Base-by-base conservation (phyloP, 2,888 invertebrate species). In the Matsumyia berberina region DNA sequence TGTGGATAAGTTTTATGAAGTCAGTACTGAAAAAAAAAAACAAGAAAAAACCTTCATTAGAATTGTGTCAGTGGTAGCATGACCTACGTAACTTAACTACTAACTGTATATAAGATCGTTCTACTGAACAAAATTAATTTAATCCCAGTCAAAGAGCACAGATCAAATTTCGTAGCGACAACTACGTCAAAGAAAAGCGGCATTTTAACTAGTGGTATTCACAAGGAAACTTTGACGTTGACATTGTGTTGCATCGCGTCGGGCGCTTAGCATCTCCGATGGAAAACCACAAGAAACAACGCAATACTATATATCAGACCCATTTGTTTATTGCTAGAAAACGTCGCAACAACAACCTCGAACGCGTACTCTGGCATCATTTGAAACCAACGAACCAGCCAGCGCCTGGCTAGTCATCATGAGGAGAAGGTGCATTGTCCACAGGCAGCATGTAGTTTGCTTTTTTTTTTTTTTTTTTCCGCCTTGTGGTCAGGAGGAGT, bases 211-310 rank as follows among this genome's bases (percentile, higher is more conserved):
- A 57, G 55, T 60, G 51, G 46, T 6, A 17, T n/a, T 62, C 17
- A 19, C 39, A 62, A 62, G 57, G 42, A 17, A 79, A 49, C 81
- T 24, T 62, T 81, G 76, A 81, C 64, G 81, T 76, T 76, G 81
- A 81, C 69, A 70, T 77, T 81, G 76, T 81, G 76, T 60, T 5
- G 37, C 46, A 55, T 67, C 44, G 62, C 33, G 44, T 66, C 33
- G 29, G 35, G 29, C 53, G n/a, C 37, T 66, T 19, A 33, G 55
- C 44, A 9, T 46, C 19, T 70, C 35, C 33, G 46, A 29, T 46
- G 31, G 35, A 35, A 53, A 57, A 58, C 46, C 46, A 58, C 70
- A 55, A 73, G 51, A 42, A 53, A 42, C 12, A 42, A 60, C 11
- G 51, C 35, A 24, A 31, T 11, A 29, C 15, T 11, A 39, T 31